These are phyloP conservation scores for Mus musculus DNA, from an alignment of 2,113 vertebrate species.

Conservation along the genomic window DNA sequence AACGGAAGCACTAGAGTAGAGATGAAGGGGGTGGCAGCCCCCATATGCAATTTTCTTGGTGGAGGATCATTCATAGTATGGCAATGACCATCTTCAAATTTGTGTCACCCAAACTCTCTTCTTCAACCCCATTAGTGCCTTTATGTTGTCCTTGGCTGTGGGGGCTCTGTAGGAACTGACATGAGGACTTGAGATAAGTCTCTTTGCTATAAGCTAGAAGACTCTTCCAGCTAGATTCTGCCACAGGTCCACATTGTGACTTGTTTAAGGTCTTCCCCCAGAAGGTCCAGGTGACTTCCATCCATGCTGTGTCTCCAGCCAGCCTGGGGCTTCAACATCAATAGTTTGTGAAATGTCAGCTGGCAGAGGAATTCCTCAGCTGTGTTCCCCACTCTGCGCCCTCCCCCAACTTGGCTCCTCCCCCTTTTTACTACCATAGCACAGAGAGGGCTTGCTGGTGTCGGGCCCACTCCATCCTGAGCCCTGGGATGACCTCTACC, in stretches of 20 bases:
- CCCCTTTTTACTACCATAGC: neutral
- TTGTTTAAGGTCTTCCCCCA: fast-evolving
- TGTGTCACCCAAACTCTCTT: neutral
- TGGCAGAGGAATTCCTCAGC: neutral
- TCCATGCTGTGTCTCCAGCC: neutral
- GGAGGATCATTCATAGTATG: neutral
- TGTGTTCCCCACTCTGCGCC: neutral
- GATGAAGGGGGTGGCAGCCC: neutral
- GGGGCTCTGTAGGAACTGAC: neutral
- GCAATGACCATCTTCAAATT: neutral
- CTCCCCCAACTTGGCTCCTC: neutral
- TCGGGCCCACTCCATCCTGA: neutral
- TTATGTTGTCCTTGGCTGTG: neutral
- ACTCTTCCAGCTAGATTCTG: neutral
- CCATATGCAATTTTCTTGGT: fast-evolving
- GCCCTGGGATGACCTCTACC: neutral
- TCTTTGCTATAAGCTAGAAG: neutral
- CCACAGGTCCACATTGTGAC: neutral
- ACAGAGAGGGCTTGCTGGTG: neutral
- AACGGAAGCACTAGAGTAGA: neutral
- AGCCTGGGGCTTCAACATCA: neutral
- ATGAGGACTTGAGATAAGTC: neutral
- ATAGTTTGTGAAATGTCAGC: neutral
- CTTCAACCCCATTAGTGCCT: neutral
- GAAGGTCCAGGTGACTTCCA: too few relatives aligned